Conservation (phyloP, 2,113 vertebrate genomes). For the Odocoileus virginianus region DNA sequence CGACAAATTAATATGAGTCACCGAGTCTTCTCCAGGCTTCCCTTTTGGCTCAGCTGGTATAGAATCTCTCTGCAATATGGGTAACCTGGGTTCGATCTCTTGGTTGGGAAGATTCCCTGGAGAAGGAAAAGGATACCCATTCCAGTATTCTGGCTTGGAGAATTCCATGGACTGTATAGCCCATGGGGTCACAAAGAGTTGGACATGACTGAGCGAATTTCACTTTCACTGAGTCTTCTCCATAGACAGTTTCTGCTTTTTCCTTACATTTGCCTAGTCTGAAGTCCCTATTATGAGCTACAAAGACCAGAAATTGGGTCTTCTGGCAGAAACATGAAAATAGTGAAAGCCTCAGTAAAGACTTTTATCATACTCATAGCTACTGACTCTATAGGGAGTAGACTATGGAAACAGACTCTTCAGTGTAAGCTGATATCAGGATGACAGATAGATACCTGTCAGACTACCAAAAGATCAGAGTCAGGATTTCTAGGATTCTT, state of each 20-base stretch:
- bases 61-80: not conserved
- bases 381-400: not conserved
- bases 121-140: not conserved
- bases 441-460: not conserved
- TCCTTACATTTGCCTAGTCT: not conserved
- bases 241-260: not conserved
- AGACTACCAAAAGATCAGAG: not conserved
- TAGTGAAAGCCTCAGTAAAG: not conserved
- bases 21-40: not conserved
- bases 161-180: not conserved
- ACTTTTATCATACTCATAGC: not conserved
- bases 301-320: not conserved
- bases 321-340: conserved; percentile 1
- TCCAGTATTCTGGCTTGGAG: not conserved
- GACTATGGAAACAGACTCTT: not conserved
- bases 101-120: not conserved
- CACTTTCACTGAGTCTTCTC: not conserved
- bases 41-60: not conserved
- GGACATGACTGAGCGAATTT: not conserved
- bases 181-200: not conserved
- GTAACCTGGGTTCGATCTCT: not conserved
- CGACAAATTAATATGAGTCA: not conserved
- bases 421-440: not conserved
- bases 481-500: not conserved
- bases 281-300: not conserved